Percentiles rank a stretch among this genome's conserved stretches.
These are phyloP conservation scores for Saturnia pavonia DNA, from an alignment of 2,888 invertebrate species.

Conservation along the genomic window DNA sequence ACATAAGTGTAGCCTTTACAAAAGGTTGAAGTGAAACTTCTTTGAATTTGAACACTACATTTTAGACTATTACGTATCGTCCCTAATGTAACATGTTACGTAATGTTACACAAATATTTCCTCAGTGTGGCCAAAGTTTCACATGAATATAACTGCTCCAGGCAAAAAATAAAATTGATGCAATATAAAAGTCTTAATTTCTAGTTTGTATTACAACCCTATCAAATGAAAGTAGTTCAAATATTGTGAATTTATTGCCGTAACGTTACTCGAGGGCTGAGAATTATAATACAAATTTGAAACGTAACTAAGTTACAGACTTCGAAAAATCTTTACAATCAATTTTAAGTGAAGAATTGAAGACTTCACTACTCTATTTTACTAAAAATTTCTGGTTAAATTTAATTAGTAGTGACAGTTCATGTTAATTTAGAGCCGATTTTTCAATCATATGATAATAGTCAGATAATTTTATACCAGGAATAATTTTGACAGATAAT, in stretches of 20 bases:
- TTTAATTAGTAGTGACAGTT: constrained; percentile 11
- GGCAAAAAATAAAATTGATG: not conserved
- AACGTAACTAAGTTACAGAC: constrained; percentile 26
- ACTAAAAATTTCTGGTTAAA: not conserved
- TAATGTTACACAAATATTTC: no score
- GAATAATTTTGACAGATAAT: no score
- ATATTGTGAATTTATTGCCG: not conserved
- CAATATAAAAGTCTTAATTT: not conserved
- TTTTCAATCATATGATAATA: no score
- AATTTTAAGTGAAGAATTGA: constrained; percentile 23
- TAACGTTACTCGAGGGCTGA: constrained; percentile 13
- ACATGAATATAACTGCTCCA: not conserved
- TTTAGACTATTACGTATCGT: no score
- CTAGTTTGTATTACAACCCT: not conserved
- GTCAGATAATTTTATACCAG: no score
- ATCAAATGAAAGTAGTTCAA: not conserved
- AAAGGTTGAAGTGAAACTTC: no score
- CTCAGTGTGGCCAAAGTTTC: no score
- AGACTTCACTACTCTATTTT: constrained; percentile 7
- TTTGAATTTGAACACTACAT: no score
- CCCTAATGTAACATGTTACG: no score
- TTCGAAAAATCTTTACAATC: constrained; percentile 27
- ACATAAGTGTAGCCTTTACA: no score
- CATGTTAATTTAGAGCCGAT: no score
- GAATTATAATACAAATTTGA: constrained; percentile 21